These are phyloP conservation scores for Gallinago jamesoni DNA, from an alignment of 2,113 vertebrate species.

Conservation along the genomic window DNA sequence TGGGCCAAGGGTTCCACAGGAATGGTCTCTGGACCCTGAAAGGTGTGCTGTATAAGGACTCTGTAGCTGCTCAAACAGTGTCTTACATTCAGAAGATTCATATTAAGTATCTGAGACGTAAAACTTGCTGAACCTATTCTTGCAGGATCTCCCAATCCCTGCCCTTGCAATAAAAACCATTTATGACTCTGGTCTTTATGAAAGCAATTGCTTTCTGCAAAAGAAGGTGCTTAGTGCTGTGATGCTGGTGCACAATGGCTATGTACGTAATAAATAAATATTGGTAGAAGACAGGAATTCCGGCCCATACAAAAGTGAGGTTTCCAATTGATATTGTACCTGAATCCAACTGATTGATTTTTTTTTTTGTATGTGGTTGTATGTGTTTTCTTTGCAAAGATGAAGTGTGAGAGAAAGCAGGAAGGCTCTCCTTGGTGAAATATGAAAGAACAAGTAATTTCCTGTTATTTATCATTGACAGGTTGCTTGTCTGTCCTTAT, in stretches of 20 bases:
- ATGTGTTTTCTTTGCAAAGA: not conserved
- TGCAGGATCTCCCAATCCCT: not conserved
- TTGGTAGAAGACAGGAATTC: not conserved
- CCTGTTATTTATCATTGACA: not conserved
- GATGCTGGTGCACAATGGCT: not conserved
- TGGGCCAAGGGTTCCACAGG: not conserved
- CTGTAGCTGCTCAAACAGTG: rapidly evolving
- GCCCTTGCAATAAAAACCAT: not conserved
- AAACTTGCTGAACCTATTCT: not conserved
- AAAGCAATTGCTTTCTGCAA: not conserved
- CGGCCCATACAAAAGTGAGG: not conserved
- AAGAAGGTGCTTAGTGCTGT: not conserved
- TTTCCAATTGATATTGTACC: not conserved
- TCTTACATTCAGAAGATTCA: not conserved
- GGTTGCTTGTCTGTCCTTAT: not conserved
- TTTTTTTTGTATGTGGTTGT: no score
- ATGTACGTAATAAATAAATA: not conserved
- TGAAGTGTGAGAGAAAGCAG: not conserved
- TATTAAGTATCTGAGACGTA: not conserved
- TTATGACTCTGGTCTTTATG: not conserved
- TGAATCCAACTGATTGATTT: not conserved
- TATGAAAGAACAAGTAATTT: not conserved
- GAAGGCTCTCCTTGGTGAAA: not conserved
- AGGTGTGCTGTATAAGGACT: not conserved
- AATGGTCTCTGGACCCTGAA: not conserved